Percentiles rank a stretch among this genome's conserved stretches.
These are phyloP conservation scores for Sebastes minor DNA, from an alignment of 2,797 vertebrate genomes.

Conservation along the genomic window DNA sequence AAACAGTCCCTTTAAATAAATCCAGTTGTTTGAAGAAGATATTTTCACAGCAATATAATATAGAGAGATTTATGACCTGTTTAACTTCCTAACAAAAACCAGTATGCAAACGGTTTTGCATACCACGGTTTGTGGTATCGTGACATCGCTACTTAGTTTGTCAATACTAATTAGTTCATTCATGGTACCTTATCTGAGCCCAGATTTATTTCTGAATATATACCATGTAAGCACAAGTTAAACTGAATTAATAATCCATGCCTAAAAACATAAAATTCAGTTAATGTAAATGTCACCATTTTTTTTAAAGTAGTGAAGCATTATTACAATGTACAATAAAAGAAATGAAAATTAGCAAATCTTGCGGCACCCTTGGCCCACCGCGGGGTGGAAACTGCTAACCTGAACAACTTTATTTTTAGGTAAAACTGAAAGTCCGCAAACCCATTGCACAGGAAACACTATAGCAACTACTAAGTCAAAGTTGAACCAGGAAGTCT, in stretches of 20 bases:
- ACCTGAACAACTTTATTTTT: not conserved
- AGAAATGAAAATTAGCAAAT: not conserved
- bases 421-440: not conserved
- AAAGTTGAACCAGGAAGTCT: not conserved
- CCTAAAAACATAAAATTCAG: not conserved
- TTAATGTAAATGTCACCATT: not conserved
- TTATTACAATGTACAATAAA: not conserved
- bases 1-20: too few relatives aligned
- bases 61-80: too few relatives aligned
- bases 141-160: not conserved
- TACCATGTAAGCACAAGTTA: not conserved
- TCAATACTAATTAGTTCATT: not conserved
- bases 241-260: not conserved
- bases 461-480: not conserved
- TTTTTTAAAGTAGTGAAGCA: not conserved
- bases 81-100: too few relatives aligned
- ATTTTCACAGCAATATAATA: too few relatives aligned
- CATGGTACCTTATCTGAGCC: not conserved
- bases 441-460: conserved; percentile 14
- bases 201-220: not conserved
- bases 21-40: too few relatives aligned
- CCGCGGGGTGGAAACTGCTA: not conserved
- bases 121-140: too few relatives aligned
- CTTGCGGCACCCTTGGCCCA: not conserved
- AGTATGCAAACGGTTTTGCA: too few relatives aligned